Base-by-base conservation (phyloP, 2,888 invertebrate species). In the Cephus spinipes region DNA sequence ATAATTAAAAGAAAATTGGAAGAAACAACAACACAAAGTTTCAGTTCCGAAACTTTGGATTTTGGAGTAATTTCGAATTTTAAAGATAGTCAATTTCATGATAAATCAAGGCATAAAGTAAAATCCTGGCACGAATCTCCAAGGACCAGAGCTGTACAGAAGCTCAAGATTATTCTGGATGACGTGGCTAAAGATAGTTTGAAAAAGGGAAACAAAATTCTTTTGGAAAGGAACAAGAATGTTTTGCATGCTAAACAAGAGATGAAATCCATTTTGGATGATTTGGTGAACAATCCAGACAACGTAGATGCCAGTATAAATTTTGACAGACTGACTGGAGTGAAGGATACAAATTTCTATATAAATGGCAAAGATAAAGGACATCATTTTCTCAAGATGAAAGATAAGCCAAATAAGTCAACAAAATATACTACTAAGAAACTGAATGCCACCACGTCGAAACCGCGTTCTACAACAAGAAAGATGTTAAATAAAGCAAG, bases 1-100 rank as follows among this genome's bases (percentile, higher is more conserved):
- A 85, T 85, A 75, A 85, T 86, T 55, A 77, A 81, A 73, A 77
- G 73, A n/a, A 82, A 77, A 55, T 77, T 85, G 71, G 79, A 78
- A 12, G 77, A 79, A 73, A 68, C 74, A 4, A 76, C 36, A 35
- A 35, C 35, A 23, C 30, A 12, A 35, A 23, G 6, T 55, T 55
- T 32, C 71, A 31, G 15, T 31, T 32, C 31, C 3, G 33, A 71
- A 71, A 2, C 33, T 71, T n/a, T 32, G 23, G 55, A 55, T 55
- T 9, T 33, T 71, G 32, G 71, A 30, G 1, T 30, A 23, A 33
- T 33, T 32, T 71, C 71, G 3, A 30, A 33, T 71, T 31, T 32
- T 9, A 74, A 74, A 33, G 75, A 81, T 81, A 77, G 73, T 74
- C 71, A 36, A 34, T 34, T 74, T 76, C 75, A 79, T 79, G 80